Conservation (phyloP, 2,888 invertebrate species). For the Tuberolachnus salignus region DNA sequence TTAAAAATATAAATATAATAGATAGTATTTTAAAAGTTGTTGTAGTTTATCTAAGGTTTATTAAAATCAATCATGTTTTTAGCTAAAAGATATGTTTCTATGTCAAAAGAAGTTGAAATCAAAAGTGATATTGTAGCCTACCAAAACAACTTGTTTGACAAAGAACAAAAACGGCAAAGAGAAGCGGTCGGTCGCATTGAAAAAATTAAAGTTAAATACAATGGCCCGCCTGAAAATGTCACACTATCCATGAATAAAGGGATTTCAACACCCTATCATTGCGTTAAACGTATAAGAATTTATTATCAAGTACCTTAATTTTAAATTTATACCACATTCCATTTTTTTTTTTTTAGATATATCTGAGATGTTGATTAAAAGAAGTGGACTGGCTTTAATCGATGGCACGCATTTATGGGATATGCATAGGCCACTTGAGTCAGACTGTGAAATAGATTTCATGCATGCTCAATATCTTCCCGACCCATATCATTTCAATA, state of each 20-base stretch:
- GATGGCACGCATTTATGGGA: constrained; percentile 85
- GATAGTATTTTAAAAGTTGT: too few species aligned
- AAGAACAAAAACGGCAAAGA: constrained; percentile 77
- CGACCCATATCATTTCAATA: constrained; percentile 71
- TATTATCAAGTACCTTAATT: constrained; percentile 1
- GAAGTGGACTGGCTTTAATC: constrained; percentile 80
- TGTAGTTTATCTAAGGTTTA: neutral
- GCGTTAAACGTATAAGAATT: constrained; percentile 76
- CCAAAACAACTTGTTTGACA: constrained; percentile 75
- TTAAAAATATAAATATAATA: too few species aligned
- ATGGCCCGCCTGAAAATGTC: constrained; percentile 75
- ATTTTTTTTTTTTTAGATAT: constrained; percentile 68
- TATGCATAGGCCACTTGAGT: constrained; percentile 83
- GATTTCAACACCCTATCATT: constrained; percentile 90
- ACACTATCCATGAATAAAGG: constrained; percentile 87
- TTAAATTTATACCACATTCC: neutral
- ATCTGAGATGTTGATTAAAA: constrained; percentile 72
- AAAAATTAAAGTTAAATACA: constrained; percentile 85
- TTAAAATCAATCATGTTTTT: neutral
- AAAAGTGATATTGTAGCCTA: constrained; percentile 43
- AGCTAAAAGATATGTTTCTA: constrained; percentile 29
- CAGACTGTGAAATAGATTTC: constrained; percentile 69
- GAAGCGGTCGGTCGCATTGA: constrained; percentile 82
- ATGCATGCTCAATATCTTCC: constrained; percentile 67
- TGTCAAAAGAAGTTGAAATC: neutral